Percentiles rank a stretch among this genome's conserved stretches.
These are phyloP conservation scores for Epinotia bilunana DNA, from an alignment of 2,888 invertebrate genomes.

Conservation along the genomic window DNA sequence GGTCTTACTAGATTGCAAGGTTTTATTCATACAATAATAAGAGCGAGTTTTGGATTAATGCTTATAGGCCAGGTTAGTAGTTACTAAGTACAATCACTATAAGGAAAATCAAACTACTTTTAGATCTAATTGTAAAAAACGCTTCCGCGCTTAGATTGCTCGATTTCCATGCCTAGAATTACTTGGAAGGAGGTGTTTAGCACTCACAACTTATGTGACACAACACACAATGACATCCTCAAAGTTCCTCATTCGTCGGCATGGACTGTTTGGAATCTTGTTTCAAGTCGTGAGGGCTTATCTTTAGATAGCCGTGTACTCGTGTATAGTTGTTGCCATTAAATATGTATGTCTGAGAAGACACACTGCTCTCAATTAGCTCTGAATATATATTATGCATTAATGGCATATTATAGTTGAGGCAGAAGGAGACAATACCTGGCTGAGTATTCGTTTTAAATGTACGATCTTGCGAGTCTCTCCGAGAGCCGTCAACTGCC, in stretches of 20 bases:
- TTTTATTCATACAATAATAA: not conserved
- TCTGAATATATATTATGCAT: not conserved
- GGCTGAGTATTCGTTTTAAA: too few species aligned
- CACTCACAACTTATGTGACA: not conserved
- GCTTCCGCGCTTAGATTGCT: not conserved
- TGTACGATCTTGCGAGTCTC: too few species aligned
- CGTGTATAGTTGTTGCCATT: not conserved
- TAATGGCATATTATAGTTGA: too few species aligned
- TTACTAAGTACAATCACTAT: not conserved
- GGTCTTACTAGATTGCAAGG: not conserved
- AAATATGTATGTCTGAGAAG: not conserved
- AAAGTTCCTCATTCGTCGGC: not conserved
- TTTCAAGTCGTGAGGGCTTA: not conserved
- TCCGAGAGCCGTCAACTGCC: too few species aligned
- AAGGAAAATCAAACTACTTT: constrained; percentile 23
- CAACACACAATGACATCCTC: not conserved
- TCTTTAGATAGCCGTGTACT: not conserved
- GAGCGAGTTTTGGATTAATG: not conserved
- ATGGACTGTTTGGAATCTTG: not conserved
- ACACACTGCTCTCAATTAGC: not conserved
- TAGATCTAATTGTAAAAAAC: not conserved
- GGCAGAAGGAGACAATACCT: too few species aligned
- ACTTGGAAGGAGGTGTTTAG: not conserved
- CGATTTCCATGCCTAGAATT: not conserved
- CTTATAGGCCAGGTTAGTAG: not conserved